Percentiles rank a stretch among this genome's conserved stretches.
Evolutionary conservation across 1,140 invertebrate species (phyloP).

Genomic region (Cardiocondyla obscurior): DNA sequence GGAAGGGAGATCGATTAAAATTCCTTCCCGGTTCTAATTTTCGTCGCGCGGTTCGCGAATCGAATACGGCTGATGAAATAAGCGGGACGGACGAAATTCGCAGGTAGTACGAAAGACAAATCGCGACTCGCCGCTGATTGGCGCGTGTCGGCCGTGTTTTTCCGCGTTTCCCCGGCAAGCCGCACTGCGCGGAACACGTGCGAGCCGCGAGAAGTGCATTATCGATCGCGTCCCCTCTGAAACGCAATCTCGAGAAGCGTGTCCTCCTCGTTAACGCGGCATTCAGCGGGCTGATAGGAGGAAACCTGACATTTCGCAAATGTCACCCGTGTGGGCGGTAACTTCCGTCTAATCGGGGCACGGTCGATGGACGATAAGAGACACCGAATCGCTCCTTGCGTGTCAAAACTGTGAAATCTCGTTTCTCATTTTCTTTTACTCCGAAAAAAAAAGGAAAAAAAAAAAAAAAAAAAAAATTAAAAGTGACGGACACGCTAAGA

Average conservation of each 20-base stretch:
- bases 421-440: background rate
- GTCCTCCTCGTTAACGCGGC: slow-evolving; percentile 54
- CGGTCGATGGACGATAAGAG: slow-evolving; percentile 58
- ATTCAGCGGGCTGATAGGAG: slow-evolving; percentile 1
- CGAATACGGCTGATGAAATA: background rate
- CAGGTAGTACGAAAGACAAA: background rate
- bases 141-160: background rate
- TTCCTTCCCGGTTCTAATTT: background rate
- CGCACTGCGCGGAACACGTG: slow-evolving; percentile 1
- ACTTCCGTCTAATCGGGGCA: slow-evolving; percentile 58
- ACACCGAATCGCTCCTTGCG: background rate
- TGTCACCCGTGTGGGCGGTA: slow-evolving; percentile 55
- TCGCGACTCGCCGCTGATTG: background rate
- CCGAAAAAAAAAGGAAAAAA: too few relatives aligned
- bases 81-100: background rate
- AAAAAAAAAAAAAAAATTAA: too few relatives aligned
- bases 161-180: background rate
- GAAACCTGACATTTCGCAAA: slow-evolving; percentile 71
- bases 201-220: slow-evolving; percentile 34
- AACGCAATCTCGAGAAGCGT: slow-evolving; percentile 23
- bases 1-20: background rate
- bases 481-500: slow-evolving; percentile 6
- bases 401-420: background rate
- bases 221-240: slow-evolving; percentile 42
- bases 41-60: background rate